Evolutionary conservation across 2,113 vertebrate species (phyloP), one percentile per base, ranked within the genome.

Genomic region (Notarius lentiginosus): DNA sequence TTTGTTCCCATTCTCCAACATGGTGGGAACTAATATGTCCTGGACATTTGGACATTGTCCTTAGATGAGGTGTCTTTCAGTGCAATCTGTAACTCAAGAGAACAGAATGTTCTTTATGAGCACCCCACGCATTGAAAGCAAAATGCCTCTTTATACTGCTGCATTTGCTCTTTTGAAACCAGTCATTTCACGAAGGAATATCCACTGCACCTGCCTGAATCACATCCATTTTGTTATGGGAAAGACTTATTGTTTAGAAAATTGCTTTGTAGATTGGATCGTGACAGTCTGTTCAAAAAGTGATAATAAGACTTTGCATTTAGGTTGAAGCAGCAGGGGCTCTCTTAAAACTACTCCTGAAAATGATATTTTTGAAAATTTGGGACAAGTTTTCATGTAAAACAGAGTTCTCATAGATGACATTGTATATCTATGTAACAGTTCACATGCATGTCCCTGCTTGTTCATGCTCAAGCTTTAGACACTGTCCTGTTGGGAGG

Each of bases 31-130:
- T 60, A 72, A 82, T 79, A 81, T 84, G 53, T 51, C 55, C 68
- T 22, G 72, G 60, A 72, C 56, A 18, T 77, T 90, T 86, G 51
- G 66, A 61, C 85, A 41, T 84, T 88, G 86, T 88, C n/a, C 79
- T 66, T 61, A 84, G 77, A 66, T 56, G 77, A 60, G 77, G 73
- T 77, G 30, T 86, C 12, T 85, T 89, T 79, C 7, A 79, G 85
- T 49, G 85, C 85, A 80, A 27, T 81, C 85, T 86, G 65, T 86
- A 86, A 86, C 30, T 81, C 81, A 61, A 87, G 79, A 61, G 65
- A 82, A 79, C 66, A 60, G 85, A 49, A 53, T 51, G 79, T 17
- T 82, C 77, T 82, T 82, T 81, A 87, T 63, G 41, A 66, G 66
- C 17, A n/a, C 22, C 66, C 34, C 53, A 11, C 15, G 66, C 17